These are phyloP conservation scores for Taphrorychus bicolor DNA, from an alignment of 2,888 invertebrate species.

Conservation along the genomic window DNA sequence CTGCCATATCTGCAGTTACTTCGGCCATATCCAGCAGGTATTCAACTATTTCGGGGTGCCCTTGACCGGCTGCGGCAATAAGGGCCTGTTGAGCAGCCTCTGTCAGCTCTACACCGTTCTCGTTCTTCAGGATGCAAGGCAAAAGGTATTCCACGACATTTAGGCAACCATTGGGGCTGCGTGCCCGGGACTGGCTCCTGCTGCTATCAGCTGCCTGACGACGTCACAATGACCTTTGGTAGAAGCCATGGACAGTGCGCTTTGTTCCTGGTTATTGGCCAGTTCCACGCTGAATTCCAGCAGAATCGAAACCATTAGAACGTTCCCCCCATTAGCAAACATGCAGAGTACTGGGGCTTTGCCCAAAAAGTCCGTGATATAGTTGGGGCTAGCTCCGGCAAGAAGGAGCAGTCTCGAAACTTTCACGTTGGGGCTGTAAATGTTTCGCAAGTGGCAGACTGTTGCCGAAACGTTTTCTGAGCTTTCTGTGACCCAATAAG, in stretches of 20 bases:
- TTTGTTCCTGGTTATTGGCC: slow-evolving; percentile 82
- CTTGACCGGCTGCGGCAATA: slow-evolving; percentile 86
- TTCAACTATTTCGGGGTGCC: slow-evolving; percentile 85
- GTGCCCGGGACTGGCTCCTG: slow-evolving; percentile 78
- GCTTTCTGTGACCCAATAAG: slow-evolving; percentile 85
- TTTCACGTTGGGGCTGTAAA: slow-evolving; percentile 94
- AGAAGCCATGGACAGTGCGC: slow-evolving; percentile 86
- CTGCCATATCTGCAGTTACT: slow-evolving; percentile 75
- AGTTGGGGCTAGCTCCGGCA: slow-evolving; percentile 78
- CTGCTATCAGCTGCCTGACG: slow-evolving; percentile 74
- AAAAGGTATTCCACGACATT: slow-evolving; percentile 88
- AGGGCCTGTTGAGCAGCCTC: slow-evolving; percentile 89
- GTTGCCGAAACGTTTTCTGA: slow-evolving; percentile 84
- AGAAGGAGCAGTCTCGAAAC: slow-evolving; percentile 89
- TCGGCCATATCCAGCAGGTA: slow-evolving; percentile 88
- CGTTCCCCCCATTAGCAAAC: slow-evolving; percentile 90
- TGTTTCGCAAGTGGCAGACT: slow-evolving; percentile 83
- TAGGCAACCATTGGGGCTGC: slow-evolving; percentile 85
- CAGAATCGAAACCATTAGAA: slow-evolving; percentile 89
- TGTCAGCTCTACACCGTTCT: slow-evolving; percentile 67
- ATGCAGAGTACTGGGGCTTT: slow-evolving; percentile 87
- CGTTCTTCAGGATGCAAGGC: slow-evolving; percentile 72
- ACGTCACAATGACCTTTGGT: slow-evolving; percentile 89
- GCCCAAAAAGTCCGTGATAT: slow-evolving; percentile 76
- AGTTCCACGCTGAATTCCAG: slow-evolving; percentile 89